phyloP scores from a whole-genome alignment of 2,797 vertebrate genomes.

The Rhinogobio ventralis region DNA sequence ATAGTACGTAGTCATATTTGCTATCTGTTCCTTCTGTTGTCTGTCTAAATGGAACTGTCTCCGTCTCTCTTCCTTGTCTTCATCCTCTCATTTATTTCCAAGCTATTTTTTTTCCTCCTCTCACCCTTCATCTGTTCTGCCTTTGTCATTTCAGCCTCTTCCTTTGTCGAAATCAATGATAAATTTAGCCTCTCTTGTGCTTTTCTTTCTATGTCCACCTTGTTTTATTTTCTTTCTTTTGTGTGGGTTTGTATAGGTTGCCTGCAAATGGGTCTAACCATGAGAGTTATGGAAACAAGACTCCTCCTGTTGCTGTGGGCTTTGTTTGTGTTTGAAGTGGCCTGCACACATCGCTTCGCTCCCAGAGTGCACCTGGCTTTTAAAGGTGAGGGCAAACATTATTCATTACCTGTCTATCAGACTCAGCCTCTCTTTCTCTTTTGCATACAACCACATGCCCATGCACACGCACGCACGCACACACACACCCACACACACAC shows the following conservation, averaged over 20 bases:
- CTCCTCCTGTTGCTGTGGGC: constrained; percentile 73
- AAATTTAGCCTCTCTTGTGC: constrained; percentile 31
- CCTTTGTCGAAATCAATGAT: constrained; percentile 62
- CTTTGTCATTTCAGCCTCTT: constrained; percentile 52
- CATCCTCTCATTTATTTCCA: neutral
- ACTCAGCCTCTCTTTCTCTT: constrained; percentile 27
- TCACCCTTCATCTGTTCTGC: constrained; percentile 1
- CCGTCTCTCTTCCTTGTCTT: constrained; percentile 2
- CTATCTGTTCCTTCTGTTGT: constrained; percentile 27
- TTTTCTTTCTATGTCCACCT: neutral
- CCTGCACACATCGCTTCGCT: constrained; percentile 75
- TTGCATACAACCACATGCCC: constrained; percentile 38
- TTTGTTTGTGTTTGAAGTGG: constrained; percentile 75
- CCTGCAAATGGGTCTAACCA: constrained; percentile 62
- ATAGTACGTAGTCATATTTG: constrained; percentile 24
- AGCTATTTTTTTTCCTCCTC: constrained; percentile 32
- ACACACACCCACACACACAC: constrained; percentile 38
- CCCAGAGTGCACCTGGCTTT: constrained; percentile 80
- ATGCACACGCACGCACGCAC: constrained; percentile 17
- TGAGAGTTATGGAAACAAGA: constrained; percentile 73
- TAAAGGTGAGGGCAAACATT: constrained; percentile 75
- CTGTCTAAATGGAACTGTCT: constrained; percentile 34
- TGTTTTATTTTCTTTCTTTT: constrained; percentile 65
- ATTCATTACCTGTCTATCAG: constrained; percentile 34
- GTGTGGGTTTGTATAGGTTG: constrained; percentile 75